Evolutionary conservation across 1,140 invertebrate genomes (phyloP).

Genomic region (Camponotus vicinus): DNA sequence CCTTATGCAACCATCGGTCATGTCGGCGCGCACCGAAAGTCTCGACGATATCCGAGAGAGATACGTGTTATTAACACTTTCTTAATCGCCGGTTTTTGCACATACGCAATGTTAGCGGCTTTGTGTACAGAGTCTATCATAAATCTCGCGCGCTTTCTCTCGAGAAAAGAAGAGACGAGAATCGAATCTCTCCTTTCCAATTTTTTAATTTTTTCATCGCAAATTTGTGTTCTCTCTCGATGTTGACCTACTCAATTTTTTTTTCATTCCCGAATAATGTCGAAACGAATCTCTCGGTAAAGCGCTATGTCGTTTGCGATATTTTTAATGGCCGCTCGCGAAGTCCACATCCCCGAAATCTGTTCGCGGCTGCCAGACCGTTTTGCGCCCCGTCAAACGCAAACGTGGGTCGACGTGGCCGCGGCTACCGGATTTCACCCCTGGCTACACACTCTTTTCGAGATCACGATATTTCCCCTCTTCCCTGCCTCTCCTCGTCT

Average conservation of each 20-base stretch:
- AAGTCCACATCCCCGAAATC: constrained; percentile 51
- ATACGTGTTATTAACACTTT: background rate
- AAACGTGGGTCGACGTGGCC: constrained; percentile 82
- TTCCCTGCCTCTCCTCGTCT: constrained; percentile 37
- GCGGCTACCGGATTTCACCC: constrained; percentile 85
- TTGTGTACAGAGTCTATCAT: background rate
- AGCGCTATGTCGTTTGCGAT: background rate
- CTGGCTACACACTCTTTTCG: constrained; percentile 81
- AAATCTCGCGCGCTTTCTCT: background rate
- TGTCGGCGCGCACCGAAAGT: background rate
- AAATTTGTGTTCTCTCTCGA: background rate
- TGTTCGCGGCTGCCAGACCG: constrained; percentile 58
- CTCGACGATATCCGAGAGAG: background rate
- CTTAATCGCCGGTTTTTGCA: background rate
- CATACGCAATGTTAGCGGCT: background rate
- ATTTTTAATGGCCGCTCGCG: constrained; percentile 42
- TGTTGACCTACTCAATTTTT: background rate
- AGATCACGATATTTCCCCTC: constrained; percentile 69
- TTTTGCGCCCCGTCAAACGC: constrained; percentile 82
- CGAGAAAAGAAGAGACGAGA: background rate
- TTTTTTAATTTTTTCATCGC: background rate
- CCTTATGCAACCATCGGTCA: constrained; percentile 4
- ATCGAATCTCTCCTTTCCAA: background rate
- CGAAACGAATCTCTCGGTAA: background rate
- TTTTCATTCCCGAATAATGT: background rate